phyloP scores from a whole-genome alignment of 2,113 vertebrate genomes.

The Poeciliopsis retropinna region DNA sequence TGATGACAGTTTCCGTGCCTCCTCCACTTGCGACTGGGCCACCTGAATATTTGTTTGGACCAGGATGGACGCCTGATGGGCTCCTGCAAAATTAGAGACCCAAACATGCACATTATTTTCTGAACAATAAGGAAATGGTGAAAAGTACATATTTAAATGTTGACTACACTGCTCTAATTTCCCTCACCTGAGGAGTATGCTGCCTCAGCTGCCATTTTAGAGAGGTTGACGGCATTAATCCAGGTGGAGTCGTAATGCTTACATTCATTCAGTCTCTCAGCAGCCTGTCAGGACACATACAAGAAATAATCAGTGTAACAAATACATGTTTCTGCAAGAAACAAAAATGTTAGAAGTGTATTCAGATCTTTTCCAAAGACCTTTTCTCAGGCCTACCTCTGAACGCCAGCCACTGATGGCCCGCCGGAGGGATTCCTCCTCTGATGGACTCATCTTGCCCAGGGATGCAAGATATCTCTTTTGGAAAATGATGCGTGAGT shows the following conservation, averaged over 20 bases:
- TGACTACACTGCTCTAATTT: not conserved
- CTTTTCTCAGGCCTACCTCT: constrained; percentile 61
- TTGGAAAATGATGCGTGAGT: constrained; percentile 79
- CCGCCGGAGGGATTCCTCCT: constrained; percentile 76
- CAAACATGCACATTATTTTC: constrained; percentile 7
- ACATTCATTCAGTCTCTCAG: constrained; percentile 73
- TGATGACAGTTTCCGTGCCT: constrained; percentile 82
- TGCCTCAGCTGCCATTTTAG: constrained; percentile 77
- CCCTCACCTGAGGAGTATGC: constrained; percentile 74
- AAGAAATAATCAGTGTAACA: not conserved
- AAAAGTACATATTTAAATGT: too few species aligned
- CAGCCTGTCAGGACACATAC: constrained; percentile 60
- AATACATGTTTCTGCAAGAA: not conserved
- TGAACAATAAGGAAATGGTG: not conserved
- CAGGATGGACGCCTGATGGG: constrained; percentile 86
- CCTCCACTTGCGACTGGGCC: constrained; percentile 87
- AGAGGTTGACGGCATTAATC: constrained; percentile 75
- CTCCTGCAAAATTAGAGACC: constrained; percentile 77
- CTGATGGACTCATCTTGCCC: constrained; percentile 74
- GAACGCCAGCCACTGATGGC: constrained; percentile 75
- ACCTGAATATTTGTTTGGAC: constrained; percentile 86
- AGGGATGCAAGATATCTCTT: constrained; percentile 74
- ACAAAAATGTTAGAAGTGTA: not conserved
- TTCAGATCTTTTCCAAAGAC: not conserved
- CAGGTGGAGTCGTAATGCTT: constrained; percentile 78